Evolutionary conservation across 2,888 invertebrate genomes (phyloP).

Genomic region (Scelioninae gen. 1): DNA sequence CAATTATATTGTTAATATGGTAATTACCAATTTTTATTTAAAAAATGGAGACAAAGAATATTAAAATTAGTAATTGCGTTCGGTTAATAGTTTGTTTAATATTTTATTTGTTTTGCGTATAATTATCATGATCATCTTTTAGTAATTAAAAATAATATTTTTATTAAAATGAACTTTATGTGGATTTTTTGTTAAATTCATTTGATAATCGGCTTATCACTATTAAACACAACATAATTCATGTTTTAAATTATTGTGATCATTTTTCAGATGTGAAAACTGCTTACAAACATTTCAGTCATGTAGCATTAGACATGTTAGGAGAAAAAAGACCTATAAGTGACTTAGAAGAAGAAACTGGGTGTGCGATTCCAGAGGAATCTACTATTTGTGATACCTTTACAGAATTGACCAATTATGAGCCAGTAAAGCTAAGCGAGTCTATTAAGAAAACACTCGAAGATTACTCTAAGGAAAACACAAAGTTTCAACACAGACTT

Average conservation of each 20-base stretch:
- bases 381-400: not conserved
- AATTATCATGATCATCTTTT: not conserved
- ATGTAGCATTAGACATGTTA: constrained; percentile 14
- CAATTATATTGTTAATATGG: too few species aligned
- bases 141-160: too few species aligned
- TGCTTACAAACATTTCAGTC: constrained; percentile 16
- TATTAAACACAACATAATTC: not conserved
- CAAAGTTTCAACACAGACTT: constrained; percentile 28
- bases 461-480: too few species aligned
- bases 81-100: not conserved
- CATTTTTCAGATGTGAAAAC: constrained; percentile 31
- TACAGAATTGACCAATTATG: constrained; percentile 4
- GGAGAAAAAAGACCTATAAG: not conserved
- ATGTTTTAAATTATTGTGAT: constrained; percentile 2
- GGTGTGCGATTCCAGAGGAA: constrained; percentile 6
- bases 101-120: not conserved
- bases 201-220: too few species aligned
- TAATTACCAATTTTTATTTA: too few species aligned
- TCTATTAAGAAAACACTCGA: constrained; percentile 18
- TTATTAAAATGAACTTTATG: too few species aligned
- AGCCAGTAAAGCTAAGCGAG: not conserved
- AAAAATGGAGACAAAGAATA: too few species aligned
- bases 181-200: too few species aligned
- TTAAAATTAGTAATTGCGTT: not conserved
- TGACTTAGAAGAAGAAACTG: constrained; percentile 8